A percentile compares a stretch with the other conserved stretches of the same genome.
These are phyloP conservation scores for Tipula vernalis DNA, from an alignment of 2,888 invertebrate species.

Conservation along the genomic window DNA sequence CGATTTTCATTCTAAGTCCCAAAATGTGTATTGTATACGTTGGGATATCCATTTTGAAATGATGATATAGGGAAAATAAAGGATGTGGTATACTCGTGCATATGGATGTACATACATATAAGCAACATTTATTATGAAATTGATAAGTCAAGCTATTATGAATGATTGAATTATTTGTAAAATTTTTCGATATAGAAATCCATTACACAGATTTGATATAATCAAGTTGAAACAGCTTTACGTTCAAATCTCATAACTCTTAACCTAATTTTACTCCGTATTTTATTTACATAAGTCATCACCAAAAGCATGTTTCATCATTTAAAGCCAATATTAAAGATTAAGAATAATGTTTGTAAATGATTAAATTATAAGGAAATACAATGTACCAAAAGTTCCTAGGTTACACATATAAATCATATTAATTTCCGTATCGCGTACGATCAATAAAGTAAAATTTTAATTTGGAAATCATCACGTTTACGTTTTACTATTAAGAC, in stretches of 20 bases:
- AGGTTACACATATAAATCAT: neutral
- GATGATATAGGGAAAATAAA: neutral
- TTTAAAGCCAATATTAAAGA: no score
- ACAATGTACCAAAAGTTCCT: no score
- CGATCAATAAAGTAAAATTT: neutral
- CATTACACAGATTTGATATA: neutral
- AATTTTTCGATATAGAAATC: neutral
- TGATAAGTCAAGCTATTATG: neutral
- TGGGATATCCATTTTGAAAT: neutral
- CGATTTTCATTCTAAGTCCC: neutral
- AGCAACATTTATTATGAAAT: neutral
- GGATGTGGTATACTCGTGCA: neutral
- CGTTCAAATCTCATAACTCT: no score
- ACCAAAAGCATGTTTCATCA: no score
- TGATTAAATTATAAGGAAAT: no score
- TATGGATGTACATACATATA: neutral
- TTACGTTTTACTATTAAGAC: neutral
- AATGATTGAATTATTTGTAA: neutral
- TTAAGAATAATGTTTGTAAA: no score
- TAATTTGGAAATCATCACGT: neutral
- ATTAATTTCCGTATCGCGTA: neutral
- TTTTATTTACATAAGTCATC: no score
- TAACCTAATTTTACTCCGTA: no score
- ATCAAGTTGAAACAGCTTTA: neutral
- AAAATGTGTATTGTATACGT: neutral